phyloP scores from a whole-genome alignment of 2,888 invertebrate genomes.

The Sicus ferrugineus region DNA sequence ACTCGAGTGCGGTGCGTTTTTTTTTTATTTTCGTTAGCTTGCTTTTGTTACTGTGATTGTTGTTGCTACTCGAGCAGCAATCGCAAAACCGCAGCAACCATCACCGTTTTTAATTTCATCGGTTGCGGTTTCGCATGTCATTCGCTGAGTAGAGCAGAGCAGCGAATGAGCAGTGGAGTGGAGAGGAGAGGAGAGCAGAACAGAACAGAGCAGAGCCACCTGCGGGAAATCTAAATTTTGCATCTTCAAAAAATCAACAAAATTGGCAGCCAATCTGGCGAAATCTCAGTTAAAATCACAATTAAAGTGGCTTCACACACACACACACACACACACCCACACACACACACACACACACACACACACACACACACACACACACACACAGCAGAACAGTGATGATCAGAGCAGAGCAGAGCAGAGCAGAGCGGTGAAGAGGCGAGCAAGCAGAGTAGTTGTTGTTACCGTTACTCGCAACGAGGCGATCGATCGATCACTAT shows the following conservation, averaged over 20 bases:
- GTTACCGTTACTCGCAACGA: not conserved
- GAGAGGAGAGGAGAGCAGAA: too few species aligned
- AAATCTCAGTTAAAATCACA: slow-evolving; percentile 9
- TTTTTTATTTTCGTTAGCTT: not conserved
- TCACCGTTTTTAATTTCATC: not conserved
- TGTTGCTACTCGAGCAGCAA: not conserved
- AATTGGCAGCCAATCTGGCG: not conserved
- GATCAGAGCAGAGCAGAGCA: too few species aligned
- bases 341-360: slow-evolving; percentile 18
- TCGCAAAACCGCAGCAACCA: not conserved
- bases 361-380: slow-evolving; percentile 7
- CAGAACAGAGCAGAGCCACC: too few species aligned
- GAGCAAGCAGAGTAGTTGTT: not conserved
- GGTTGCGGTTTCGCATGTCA: too few species aligned
- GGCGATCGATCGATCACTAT: not conserved
- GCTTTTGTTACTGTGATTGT: not conserved
- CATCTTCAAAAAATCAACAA: not conserved
- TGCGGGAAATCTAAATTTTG: not conserved
- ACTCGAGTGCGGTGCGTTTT: slow-evolving; percentile 18
- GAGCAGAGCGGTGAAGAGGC: too few species aligned
- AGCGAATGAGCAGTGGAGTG: too few species aligned
- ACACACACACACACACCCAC: too few species aligned
- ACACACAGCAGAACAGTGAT: not conserved
- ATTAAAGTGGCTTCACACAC: slow-evolving; percentile 26
- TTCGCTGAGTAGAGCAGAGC: too few species aligned